A percentile compares a stretch with the other conserved stretches of the same genome.
phyloP scores from a whole-genome alignment of 2,888 invertebrate genomes.

The Auanema freiburgensis region DNA sequence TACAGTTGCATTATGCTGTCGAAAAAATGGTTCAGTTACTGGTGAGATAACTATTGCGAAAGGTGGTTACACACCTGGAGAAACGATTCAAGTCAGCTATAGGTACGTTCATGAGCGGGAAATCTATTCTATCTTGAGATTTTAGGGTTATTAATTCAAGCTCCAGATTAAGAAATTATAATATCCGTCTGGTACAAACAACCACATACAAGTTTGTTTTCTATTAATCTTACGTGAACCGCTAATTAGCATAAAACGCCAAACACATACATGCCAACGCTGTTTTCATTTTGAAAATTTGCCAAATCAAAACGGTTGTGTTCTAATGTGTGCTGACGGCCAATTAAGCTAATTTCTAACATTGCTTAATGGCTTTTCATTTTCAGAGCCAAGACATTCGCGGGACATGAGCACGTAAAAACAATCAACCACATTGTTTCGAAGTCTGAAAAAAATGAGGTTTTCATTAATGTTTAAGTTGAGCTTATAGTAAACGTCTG shows the following conservation, averaged over 20 bases:
- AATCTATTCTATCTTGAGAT: not conserved
- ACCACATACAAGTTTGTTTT: conserved; percentile 34
- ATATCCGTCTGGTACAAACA: conserved; percentile 32
- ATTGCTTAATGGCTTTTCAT: not conserved
- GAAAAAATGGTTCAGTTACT: conserved; percentile 51
- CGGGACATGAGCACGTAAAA: conserved; percentile 60
- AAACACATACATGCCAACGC: not conserved
- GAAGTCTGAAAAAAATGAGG: conserved; percentile 38
- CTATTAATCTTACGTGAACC: not conserved
- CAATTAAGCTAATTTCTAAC: not conserved
- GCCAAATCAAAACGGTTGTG: no score
- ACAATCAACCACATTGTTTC: conserved; percentile 41
- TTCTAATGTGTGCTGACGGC: not conserved
- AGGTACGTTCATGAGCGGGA: conserved; percentile 19
- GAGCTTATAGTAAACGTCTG: not conserved
- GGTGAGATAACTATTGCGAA: conserved; percentile 51
- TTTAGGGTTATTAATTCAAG: conserved; percentile 38
- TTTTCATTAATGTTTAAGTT: conserved; percentile 9
- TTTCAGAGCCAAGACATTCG: conserved; percentile 62
- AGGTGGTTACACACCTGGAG: conserved; percentile 61
- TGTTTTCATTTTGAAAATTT: no score
- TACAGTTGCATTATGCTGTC: conserved; percentile 57
- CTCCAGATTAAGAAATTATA: conserved; percentile 24
- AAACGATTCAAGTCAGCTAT: conserved; percentile 34
- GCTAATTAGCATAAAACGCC: not conserved